Evolutionary conservation across 2,888 invertebrate species (phyloP).

Genomic region (Petrolisthes manimaculis): DNA sequence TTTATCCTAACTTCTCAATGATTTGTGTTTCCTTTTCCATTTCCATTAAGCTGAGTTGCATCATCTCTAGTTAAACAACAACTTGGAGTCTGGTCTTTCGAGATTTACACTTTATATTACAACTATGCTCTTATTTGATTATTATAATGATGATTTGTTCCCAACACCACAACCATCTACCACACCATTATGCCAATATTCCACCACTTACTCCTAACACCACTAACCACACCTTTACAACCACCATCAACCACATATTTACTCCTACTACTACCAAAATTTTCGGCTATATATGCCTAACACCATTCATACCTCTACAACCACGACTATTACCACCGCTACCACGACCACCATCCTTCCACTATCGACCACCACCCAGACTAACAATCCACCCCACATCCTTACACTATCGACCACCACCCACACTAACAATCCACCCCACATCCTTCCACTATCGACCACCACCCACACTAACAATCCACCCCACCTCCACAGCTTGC

Average conservation of each 20-base stretch:
- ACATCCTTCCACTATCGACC: background rate
- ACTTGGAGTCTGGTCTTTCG: too few species aligned
- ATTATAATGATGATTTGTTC: too few species aligned
- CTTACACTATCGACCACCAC: background rate
- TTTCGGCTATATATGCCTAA: background rate
- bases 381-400: background rate
- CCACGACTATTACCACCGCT: too few species aligned
- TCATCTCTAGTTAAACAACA: too few species aligned
- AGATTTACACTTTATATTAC: too few species aligned
- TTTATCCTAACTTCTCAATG: too few species aligned
- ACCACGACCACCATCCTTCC: background rate
- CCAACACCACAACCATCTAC: background rate
- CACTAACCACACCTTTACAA: background rate
- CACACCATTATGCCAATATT: background rate
- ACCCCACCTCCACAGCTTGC: constrained; percentile 76
- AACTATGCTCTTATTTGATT: too few species aligned
- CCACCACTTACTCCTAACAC: background rate
- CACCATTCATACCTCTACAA: background rate
- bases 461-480: background rate
- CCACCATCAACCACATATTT: background rate
- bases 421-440: background rate
- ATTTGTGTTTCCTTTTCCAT: too few species aligned
- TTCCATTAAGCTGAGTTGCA: too few species aligned
- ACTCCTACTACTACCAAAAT: too few species aligned
- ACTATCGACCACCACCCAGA: background rate